Base-by-base conservation (phyloP, 2,797 vertebrate species). In the Hipposideros larvatus region DNA sequence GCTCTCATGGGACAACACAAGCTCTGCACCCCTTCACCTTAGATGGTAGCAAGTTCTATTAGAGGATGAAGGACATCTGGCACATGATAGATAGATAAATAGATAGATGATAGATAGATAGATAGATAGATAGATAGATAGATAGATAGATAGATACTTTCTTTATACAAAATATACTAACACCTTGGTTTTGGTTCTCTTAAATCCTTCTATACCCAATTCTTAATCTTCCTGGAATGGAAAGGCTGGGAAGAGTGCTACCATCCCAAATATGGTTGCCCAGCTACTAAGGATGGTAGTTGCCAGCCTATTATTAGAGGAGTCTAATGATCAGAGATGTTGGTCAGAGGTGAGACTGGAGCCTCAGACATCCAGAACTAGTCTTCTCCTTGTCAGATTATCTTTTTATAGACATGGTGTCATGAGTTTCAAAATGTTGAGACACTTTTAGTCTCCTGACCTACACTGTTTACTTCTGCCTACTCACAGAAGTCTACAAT, bases 361-460 rank as follows among this genome's bases (percentile, higher is more conserved):
- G 34, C 22, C 34, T 41, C 28, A 71, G 90, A 48, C 4, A 77
- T 88, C 24, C 46, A 70, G 70, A 77, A 28, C 21, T 73, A 65
- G 80, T 87, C 84, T 93, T 59, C 37, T 68, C 26, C 68, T 26
- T 73, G 28, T 73, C 74, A 68, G 34, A 11, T 37, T 66, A 28
- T 53, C 63, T 79, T 96, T 96, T 95, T 53, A 91, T 78, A 83
- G 74, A 77, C 5, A 26, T 55, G 28, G 21, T 59, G 22, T 86
- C 87, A 96, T 66, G 26, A 70, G 22, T 89, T 83, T 77, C 70
- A 95, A 75, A 83, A 79, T 11, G 5, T 88, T 34, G 57, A 83
- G 63, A 91, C 26, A 24, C 26, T 82, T 86, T 68, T 78, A 61
- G 19, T 57, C 34, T 96, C 79, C 74, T 78, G 90, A 95, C 34